Evolutionary conservation across 2,113 vertebrate species (phyloP), one percentile per base, ranked within the genome.

Genomic region (Pseudopipra pipra): DNA sequence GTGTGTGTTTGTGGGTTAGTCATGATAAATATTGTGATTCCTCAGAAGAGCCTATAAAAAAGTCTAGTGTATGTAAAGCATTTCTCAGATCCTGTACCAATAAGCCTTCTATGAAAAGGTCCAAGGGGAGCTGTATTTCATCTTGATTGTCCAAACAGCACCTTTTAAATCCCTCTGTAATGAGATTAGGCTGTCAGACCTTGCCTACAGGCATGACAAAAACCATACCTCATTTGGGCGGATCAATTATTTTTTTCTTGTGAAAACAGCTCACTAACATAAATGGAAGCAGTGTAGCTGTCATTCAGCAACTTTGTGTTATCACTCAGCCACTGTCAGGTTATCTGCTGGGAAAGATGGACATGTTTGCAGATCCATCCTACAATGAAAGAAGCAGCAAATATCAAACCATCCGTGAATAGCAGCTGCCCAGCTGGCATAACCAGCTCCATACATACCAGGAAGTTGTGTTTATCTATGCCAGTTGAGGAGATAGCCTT

Each of bases 261-360:
- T 73, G 31, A 49, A 35, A 58, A 65, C 41, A 73, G 37, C 31
- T 90, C 62, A 73, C 8, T 66, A 49, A 59, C 58, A 56, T 49
- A 85, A 86, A 58, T 76, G 28, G 31, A 16, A 94, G 19, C 2
- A 1, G 24, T 27, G 22, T 31, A 83, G 10, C 62, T 75, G 62
- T 89, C 70, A 67, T 21, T 82, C 56, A 79, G 44, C 47, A 85
- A 23, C 44, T 52, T 74, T 0, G 0, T 46, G 28, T 76, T 82
- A 23, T 35, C 0, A 0, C n/a, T 62, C 16, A 49, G 28, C 54
- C 41, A 4, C 24, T 79, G 11, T 52, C 52, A 71, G 27, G n/a
- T 28, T 75, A 4, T 66, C 28, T 62, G 35, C 35, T 84, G 56
- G 43, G 43, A 81, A n/a, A 47, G 39, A 35, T 43, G 56, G 55